Evolutionary conservation across 2,888 invertebrate genomes (phyloP), one percentile per base, ranked within the genome.

Genomic region (Galerucella calmariensis): DNA sequence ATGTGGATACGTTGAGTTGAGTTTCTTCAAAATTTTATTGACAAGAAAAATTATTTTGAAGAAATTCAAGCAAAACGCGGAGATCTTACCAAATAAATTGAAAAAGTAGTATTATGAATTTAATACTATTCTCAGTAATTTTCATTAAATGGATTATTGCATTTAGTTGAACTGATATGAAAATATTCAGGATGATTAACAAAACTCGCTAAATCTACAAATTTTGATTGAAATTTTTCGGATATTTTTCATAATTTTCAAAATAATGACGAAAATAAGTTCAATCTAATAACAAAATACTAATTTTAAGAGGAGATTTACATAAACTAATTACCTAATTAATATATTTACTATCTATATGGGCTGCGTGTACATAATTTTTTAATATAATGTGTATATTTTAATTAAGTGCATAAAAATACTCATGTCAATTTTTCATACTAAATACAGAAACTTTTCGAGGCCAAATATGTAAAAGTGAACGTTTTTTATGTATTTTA

Each of bases 391-490:
- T 79, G 77, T 74, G 77, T 74, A 75, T 77, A 74, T 75, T 74
- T 75, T 74, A 73, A 71, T 72, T 76, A 73, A 76, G 76, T 75
- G 76, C 69, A 74, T 72, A 77, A 75, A 75, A 80, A 81, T 82
- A 82, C 82, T 82, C 82, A 81, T 77, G 79, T 79, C 79, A 79
- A 78, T 79, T 79, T 77, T 77, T 74, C 67, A 67, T 72, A 71
- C 72, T 72, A 59, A 69, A 75, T 71, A 71, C 67, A 75, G 75
- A 74, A 76, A 77, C 68, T 72, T 69, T 77, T 79, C 75, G 82
- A 81, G 82, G 82, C 82, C 81, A 82, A 81, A 81, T 79, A 80
- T 75, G 75, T 78, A 67, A 78, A 79, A 79, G 79, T 74, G 76
- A 56, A 77, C 71, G 75, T 77, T 79, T 78, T 79, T 79, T 75